Percentiles rank a stretch among this genome's conserved stretches.
Evolutionary conservation across 1,140 invertebrate species (phyloP).

Genomic region (Euschistus heros): DNA sequence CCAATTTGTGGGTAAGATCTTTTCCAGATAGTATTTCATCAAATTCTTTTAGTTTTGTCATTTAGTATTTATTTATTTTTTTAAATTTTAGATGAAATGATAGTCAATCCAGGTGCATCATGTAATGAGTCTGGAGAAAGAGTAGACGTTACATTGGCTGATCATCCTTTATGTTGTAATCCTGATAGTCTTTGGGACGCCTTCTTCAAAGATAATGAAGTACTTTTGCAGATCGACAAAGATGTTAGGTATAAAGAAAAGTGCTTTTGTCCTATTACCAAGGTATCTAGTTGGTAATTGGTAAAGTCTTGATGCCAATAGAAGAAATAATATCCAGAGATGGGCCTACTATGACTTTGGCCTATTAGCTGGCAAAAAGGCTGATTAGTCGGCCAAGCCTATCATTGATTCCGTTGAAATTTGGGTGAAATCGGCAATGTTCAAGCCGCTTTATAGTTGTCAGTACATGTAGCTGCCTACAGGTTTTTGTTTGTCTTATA

Average conservation of each 20-base stretch:
- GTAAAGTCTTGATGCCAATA: no score
- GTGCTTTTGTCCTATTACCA: background rate
- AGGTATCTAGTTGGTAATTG: no score
- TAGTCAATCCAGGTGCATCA: conserved; percentile 57
- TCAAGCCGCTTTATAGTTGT: no score
- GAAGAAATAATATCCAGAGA: no score
- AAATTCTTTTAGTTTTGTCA: background rate
- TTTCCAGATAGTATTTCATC: background rate
- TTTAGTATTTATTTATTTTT: background rate
- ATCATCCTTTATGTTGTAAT: conserved; percentile 88
- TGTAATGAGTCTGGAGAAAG: conserved; percentile 36
- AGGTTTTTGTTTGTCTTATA: no score
- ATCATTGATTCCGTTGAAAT: no score
- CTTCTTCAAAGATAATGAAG: conserved; percentile 94
- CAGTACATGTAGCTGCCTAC: no score
- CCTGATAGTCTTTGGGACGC: conserved; percentile 89
- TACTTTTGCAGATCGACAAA: conserved; percentile 91
- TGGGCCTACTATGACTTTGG: no score
- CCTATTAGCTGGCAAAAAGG: no score
- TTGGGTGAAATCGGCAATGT: no score
- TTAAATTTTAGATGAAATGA: conserved; percentile 60
- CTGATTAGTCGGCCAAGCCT: no score
- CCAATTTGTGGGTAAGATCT: conserved; percentile 65
- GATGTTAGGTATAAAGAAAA: conserved; percentile 64
- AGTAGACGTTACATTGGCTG: conserved; percentile 46